A percentile compares a stretch with the other conserved stretches of the same genome.
Evolutionary conservation across 1,140 invertebrate species (phyloP).

Genomic region (Idris sp.): DNA sequence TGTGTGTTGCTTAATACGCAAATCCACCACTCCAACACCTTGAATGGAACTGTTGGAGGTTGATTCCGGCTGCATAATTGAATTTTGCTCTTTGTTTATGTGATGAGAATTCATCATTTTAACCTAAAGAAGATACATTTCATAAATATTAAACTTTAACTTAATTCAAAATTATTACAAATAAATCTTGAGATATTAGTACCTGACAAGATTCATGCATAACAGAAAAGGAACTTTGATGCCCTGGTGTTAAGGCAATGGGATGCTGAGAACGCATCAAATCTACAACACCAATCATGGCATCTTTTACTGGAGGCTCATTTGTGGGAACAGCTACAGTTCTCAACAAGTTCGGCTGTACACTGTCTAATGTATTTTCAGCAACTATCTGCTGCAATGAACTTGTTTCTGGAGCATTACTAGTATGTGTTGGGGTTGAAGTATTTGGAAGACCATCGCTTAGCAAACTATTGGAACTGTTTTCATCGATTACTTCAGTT

Average conservation of each 20-base stretch:
- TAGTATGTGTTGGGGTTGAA: constrained; percentile 59
- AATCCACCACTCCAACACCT: constrained; percentile 73
- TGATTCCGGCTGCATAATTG: constrained; percentile 72
- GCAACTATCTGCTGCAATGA: constrained; percentile 72
- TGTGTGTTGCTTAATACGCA: constrained; percentile 76
- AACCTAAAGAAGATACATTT: constrained; percentile 27
- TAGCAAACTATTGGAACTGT: constrained; percentile 81
- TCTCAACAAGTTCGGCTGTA: constrained; percentile 66
- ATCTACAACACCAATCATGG: constrained; percentile 73
- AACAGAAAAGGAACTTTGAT: constrained; percentile 67
- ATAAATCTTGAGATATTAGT: constrained; percentile 3
- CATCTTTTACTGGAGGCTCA: constrained; percentile 69
- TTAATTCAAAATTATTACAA: neutral
- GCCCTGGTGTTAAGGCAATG: constrained; percentile 61
- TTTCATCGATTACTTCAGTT: constrained; percentile 85
- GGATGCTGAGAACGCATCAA: constrained; percentile 73
- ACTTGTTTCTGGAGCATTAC: constrained; percentile 69
- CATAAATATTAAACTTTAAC: neutral
- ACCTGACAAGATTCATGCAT: constrained; percentile 72
- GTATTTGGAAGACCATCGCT: constrained; percentile 46
- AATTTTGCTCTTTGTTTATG: constrained; percentile 77
- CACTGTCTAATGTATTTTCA: constrained; percentile 69
- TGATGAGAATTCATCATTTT: constrained; percentile 74
- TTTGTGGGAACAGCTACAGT: constrained; percentile 58
- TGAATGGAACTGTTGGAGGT: constrained; percentile 63